Percentiles rank a stretch among this genome's conserved stretches.
phyloP scores from a whole-genome alignment of 2,797 vertebrate genomes.

The Tarsius wallacei region DNA sequence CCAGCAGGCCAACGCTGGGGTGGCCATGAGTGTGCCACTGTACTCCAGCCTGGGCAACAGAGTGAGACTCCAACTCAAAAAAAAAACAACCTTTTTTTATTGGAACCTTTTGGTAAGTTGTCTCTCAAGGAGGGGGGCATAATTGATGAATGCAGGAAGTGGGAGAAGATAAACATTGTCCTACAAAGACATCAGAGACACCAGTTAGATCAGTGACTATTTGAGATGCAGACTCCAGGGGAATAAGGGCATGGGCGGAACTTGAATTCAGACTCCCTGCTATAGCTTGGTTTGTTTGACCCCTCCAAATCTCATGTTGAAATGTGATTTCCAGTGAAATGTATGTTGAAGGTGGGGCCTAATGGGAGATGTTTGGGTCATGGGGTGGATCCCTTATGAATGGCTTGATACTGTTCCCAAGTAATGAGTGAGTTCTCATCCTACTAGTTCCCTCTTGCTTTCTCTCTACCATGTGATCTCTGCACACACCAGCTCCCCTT shows the following conservation, averaged over 20 bases:
- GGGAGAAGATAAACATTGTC: neutral
- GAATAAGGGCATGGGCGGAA: too few relatives aligned
- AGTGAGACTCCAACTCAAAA: too few relatives aligned
- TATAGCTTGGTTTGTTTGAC: too few relatives aligned
- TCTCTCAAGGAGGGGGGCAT: too few relatives aligned
- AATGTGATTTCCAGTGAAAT: too few relatives aligned
- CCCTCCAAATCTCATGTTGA: too few relatives aligned
- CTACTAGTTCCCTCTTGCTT: neutral
- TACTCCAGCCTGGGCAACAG: too few relatives aligned
- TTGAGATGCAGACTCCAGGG: too few relatives aligned
- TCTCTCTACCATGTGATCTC: neutral
- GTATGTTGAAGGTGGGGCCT: neutral
- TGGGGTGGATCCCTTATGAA: neutral
- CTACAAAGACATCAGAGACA: neutral
- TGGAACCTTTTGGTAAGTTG: neutral
- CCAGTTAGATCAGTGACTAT: neutral
- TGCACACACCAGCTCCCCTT: neutral
- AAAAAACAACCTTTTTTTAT: too few relatives aligned
- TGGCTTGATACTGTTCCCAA: neutral
- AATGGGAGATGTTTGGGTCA: neutral
- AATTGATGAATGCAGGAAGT: neutral
- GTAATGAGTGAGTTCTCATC: neutral
- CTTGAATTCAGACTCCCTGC: neutral
- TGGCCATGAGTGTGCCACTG: too few relatives aligned
- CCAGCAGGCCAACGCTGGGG: too few relatives aligned